phyloP scores from a whole-genome alignment of 2,888 invertebrate genomes.

The Ryuthela nishihirai region DNA sequence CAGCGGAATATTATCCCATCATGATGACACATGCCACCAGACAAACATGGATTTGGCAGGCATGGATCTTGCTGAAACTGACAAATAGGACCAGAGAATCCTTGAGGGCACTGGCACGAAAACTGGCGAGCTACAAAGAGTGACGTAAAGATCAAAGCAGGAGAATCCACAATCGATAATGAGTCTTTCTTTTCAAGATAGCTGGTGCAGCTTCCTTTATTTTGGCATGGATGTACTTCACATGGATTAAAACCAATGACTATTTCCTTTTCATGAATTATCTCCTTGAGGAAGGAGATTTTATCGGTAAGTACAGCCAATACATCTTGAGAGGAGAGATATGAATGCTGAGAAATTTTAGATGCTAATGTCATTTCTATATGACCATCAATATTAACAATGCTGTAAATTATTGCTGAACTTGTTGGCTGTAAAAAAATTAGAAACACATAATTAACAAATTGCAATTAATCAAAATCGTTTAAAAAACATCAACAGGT shows the following conservation, averaged over 20 bases:
- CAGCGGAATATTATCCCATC: conserved; percentile 81
- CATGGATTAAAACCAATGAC: conserved; percentile 48
- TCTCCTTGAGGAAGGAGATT: conserved; percentile 9
- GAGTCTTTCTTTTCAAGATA: conserved; percentile 53
- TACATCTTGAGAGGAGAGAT: conserved; percentile 21
- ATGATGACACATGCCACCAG: conserved; percentile 77
- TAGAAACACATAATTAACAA: too few relatives aligned
- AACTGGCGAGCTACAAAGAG: conserved; percentile 74
- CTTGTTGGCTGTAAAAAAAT: conserved; percentile 24
- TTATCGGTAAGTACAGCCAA: conserved; percentile 15
- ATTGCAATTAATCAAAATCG: too few relatives aligned
- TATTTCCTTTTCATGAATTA: conserved; percentile 21
- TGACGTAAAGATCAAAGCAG: conserved; percentile 74
- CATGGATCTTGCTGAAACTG: conserved; percentile 87
- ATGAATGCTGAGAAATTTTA: conserved; percentile 15
- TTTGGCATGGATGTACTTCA: conserved; percentile 60
- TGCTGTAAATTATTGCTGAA: conserved; percentile 34
- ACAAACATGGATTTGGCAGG: conserved; percentile 79
- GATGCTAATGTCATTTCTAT: conserved; percentile 32
- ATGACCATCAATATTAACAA: conserved; percentile 31
- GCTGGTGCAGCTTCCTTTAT: conserved; percentile 50
- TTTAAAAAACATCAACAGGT: too few relatives aligned
- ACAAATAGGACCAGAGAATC: conserved; percentile 77
- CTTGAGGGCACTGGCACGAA: conserved; percentile 74
- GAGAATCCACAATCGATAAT: conserved; percentile 74